Conservation (phyloP, 1,140 invertebrate genomes). For the Platyscapa corneri region DNA sequence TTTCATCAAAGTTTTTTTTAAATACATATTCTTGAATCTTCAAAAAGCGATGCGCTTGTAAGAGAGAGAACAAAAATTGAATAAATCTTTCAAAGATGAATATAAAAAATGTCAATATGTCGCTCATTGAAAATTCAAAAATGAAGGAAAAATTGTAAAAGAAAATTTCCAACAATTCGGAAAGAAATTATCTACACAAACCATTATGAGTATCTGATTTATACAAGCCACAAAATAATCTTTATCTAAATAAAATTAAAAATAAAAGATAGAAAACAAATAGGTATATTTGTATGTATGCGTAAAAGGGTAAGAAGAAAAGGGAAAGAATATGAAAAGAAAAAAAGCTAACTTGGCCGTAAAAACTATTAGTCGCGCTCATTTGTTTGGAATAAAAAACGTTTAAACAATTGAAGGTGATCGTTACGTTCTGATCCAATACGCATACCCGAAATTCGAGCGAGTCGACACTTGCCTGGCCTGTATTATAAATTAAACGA, state of each 20-base stretch:
- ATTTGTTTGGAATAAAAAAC: conserved; percentile 30
- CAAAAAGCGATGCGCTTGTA: conserved; percentile 4
- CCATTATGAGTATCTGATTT: conserved; percentile 52
- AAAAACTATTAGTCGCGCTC: conserved; percentile 19
- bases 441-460: conserved; percentile 60
- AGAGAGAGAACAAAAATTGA: neutral
- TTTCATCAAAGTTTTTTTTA: conserved; percentile 22
- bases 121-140: conserved; percentile 21
- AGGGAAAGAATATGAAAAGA: neutral
- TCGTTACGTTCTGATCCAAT: conserved; percentile 62
- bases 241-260: conserved; percentile 41
- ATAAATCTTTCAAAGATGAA: conserved; percentile 15
- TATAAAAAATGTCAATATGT: neutral
- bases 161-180: neutral
- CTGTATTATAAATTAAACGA: conserved; percentile 52
- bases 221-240: conserved; percentile 27
- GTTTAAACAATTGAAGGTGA: conserved; percentile 48
- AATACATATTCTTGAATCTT: conserved; percentile 21
- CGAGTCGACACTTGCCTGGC: conserved; percentile 37
- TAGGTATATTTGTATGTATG: too few species aligned
- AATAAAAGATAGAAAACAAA: neutral
- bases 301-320: neutral
- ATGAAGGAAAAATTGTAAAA: neutral
- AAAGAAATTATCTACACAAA: conserved; percentile 48
- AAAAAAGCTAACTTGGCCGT: conserved; percentile 37